Conservation (phyloP, 2,113 vertebrate species). For the Malurus alboscapulatus region DNA sequence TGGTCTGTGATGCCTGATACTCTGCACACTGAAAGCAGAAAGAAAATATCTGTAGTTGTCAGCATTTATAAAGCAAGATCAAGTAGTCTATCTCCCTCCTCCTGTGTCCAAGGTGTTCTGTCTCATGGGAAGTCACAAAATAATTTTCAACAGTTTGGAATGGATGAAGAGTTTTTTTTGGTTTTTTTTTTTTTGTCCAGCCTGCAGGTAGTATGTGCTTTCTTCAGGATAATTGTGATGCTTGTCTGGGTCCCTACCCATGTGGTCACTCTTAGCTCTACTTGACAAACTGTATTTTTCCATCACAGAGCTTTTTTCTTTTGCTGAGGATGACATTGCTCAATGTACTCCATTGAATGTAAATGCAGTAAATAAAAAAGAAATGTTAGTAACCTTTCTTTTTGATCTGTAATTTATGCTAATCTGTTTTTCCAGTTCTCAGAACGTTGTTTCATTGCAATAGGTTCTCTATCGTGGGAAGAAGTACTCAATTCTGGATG, state of each 20-base stretch:
- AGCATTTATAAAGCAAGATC: background rate
- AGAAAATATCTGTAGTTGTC: background rate
- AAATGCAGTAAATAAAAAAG: background rate
- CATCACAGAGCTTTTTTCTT: background rate
- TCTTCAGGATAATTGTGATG: background rate
- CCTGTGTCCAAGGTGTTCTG: background rate
- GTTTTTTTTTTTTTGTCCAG: background rate
- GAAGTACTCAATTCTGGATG: background rate
- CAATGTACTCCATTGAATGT: background rate
- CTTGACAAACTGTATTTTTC: background rate
- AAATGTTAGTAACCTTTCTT: background rate
- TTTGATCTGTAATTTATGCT: background rate
- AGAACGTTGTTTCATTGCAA: fast-evolving
- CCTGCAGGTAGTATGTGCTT: background rate
- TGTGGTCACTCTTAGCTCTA: background rate
- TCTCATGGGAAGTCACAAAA: background rate
- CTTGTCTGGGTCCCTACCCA: background rate
- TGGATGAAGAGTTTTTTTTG: background rate
- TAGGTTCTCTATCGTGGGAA: background rate
- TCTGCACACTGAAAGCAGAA: background rate
- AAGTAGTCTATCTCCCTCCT: background rate
- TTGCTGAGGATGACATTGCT: background rate
- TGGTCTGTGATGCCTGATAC: background rate
- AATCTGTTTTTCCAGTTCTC: background rate
- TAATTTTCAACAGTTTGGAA: background rate